Percentiles rank a stretch among this genome's conserved stretches.
These are phyloP conservation scores for Eudyptes chrysolophus DNA, from an alignment of 2,113 vertebrate genomes.

Conservation along the genomic window DNA sequence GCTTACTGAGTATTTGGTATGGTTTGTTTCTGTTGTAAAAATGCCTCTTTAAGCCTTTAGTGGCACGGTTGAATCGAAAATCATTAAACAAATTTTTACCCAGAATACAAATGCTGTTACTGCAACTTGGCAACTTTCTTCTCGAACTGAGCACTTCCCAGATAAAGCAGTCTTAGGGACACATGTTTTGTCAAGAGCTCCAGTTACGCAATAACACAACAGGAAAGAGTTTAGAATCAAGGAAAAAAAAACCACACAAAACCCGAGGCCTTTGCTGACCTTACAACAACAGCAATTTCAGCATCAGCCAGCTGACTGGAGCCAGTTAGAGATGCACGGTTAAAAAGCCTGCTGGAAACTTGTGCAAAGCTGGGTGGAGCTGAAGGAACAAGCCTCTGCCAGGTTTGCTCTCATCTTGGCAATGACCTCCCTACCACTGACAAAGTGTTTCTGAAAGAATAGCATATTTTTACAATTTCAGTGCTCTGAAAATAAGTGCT, in stretches of 20 bases:
- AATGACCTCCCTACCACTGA: neutral
- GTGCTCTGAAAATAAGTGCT: neutral
- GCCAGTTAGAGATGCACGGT: neutral
- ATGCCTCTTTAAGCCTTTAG: neutral
- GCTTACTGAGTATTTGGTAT: neutral
- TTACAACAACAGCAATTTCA: neutral
- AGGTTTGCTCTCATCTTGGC: neutral
- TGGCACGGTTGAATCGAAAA: neutral
- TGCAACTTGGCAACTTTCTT: neutral
- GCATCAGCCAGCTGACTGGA: neutral
- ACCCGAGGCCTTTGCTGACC: neutral
- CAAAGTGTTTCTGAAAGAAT: neutral
- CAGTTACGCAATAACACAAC: neutral
- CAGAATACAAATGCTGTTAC: neutral
- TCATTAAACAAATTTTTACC: neutral
- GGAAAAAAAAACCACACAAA: neutral
- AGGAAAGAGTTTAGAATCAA: slow-evolving; percentile 4
- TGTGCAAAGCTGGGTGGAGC: neutral
- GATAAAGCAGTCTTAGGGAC: neutral
- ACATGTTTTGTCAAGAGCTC: neutral
- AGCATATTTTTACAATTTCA: neutral
- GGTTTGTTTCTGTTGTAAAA: neutral
- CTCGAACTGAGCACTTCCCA: neutral
- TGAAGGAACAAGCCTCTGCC: neutral
- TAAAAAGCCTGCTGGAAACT: neutral